These are phyloP conservation scores for Autographa pulchrina DNA, from an alignment of 2,888 invertebrate species.

Conservation along the genomic window DNA sequence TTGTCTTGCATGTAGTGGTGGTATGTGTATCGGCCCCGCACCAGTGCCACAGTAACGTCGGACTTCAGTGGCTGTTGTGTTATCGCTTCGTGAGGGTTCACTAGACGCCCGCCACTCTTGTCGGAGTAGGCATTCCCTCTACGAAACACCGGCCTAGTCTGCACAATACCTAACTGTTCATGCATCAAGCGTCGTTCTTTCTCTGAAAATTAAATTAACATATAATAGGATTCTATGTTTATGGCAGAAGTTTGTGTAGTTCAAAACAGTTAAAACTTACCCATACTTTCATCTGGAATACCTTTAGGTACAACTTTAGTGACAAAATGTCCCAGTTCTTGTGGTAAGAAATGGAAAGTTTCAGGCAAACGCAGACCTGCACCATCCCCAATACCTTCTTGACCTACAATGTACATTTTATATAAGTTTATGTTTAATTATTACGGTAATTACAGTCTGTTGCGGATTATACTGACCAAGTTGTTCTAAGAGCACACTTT, in stretches of 20 bases:
- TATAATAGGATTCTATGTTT: no score
- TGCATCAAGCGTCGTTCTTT: slow-evolving; percentile 92
- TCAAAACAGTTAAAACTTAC: slow-evolving; percentile 83
- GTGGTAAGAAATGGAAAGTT: slow-evolving; percentile 93
- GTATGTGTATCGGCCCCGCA: slow-evolving; percentile 97
- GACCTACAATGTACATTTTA: slow-evolving; percentile 67
- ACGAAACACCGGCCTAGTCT: slow-evolving; percentile 93
- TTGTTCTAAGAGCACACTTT: slow-evolving; percentile 90
- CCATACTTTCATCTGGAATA: slow-evolving; percentile 91
- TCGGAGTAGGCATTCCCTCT: slow-evolving; percentile 91
- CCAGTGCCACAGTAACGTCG: slow-evolving; percentile 82
- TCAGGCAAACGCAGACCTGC: slow-evolving; percentile 89
- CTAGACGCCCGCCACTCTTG: slow-evolving; percentile 88
- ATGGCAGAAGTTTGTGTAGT: no score
- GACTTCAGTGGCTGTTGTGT: slow-evolving; percentile 71
- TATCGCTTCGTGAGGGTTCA: slow-evolving; percentile 93
- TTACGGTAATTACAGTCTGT: background rate
- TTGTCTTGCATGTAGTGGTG: slow-evolving; percentile 99
- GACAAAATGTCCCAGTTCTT: slow-evolving; percentile 93
- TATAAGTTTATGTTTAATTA: background rate
- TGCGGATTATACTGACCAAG: slow-evolving; percentile 79
- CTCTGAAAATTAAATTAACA: slow-evolving; percentile 78
- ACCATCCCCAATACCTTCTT: slow-evolving; percentile 87
- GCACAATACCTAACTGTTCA: slow-evolving; percentile 91
- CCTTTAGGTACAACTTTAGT: slow-evolving; percentile 92